Conservation (phyloP, 2,888 invertebrate genomes). For the Tenthredo scrophulariae region DNA sequence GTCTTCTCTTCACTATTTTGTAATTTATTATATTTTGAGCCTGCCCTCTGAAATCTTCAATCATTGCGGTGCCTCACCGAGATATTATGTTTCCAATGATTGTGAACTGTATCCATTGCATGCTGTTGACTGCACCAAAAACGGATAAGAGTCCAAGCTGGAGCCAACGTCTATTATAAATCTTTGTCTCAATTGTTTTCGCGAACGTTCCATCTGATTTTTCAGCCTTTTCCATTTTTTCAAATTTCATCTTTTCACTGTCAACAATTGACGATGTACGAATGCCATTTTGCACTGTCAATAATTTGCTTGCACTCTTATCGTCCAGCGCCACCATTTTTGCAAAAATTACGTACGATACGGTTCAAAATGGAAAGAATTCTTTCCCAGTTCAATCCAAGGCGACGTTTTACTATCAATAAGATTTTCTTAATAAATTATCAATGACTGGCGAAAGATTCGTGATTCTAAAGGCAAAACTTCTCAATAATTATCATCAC, state of each 20-base stretch:
- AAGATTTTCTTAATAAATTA: neutral
- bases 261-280: neutral
- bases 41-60: neutral
- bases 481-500: neutral
- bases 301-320: neutral
- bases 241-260: neutral
- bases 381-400: neutral
- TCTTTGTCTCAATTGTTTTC: neutral
- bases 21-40: neutral
- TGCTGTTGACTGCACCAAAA: neutral
- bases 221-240: neutral
- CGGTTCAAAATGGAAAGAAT: neutral
- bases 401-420: neutral
- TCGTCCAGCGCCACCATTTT: neutral
- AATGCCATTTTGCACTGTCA: neutral
- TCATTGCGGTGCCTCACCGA: neutral
- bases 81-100: neutral
- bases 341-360: neutral
- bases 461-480: neutral
- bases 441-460: neutral
- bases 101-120: constrained; percentile 32
- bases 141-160: constrained; percentile 21
- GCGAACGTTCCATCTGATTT: neutral
- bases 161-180: constrained; percentile 32
- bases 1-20: neutral